phyloP scores from a whole-genome alignment of 2,113 vertebrate genomes.

The Campylomormyrus numenius region DNA sequence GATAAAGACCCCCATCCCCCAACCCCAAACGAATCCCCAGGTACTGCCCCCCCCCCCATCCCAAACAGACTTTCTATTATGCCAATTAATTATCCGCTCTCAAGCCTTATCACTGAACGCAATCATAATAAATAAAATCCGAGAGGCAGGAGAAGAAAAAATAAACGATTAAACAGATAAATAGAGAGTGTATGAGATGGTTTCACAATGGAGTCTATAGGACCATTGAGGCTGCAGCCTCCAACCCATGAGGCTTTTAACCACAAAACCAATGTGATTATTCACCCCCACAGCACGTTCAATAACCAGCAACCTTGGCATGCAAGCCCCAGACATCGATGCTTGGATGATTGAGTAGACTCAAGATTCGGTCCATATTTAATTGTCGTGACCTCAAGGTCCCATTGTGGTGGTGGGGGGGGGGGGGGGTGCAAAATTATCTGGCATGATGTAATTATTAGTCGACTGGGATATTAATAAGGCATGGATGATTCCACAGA shows the following conservation, averaged over 20 bases:
- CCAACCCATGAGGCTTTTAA: constrained; percentile 36
- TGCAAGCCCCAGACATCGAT: constrained; percentile 43
- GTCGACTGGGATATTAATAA: constrained; percentile 49
- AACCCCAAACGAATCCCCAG: constrained; percentile 3
- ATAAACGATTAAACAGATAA: constrained; percentile 3
- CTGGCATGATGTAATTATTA: constrained; percentile 57
- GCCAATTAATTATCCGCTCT: constrained; percentile 47
- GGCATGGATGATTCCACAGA: constrained; percentile 20
- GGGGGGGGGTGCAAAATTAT: constrained; percentile 35
- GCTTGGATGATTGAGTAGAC: constrained; percentile 42
- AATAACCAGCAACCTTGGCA: constrained; percentile 51
- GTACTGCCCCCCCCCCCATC: constrained; percentile 18
- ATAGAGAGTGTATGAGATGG: background rate
- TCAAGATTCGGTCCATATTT: constrained; percentile 45
- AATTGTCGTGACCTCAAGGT: constrained; percentile 36
- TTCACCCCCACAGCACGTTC: constrained; percentile 20
- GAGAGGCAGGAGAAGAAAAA: background rate
- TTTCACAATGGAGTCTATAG: constrained; percentile 8
- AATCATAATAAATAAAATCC: constrained; percentile 32
- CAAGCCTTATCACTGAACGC: constrained; percentile 44
- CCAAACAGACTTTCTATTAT: constrained; percentile 20
- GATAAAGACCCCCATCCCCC: background rate
- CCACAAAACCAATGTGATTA: constrained; percentile 32
- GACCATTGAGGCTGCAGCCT: background rate
- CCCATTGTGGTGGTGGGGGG: constrained; percentile 36